These are phyloP conservation scores for Noctua janthina DNA, from an alignment of 2,888 invertebrate genomes.

Conservation along the genomic window DNA sequence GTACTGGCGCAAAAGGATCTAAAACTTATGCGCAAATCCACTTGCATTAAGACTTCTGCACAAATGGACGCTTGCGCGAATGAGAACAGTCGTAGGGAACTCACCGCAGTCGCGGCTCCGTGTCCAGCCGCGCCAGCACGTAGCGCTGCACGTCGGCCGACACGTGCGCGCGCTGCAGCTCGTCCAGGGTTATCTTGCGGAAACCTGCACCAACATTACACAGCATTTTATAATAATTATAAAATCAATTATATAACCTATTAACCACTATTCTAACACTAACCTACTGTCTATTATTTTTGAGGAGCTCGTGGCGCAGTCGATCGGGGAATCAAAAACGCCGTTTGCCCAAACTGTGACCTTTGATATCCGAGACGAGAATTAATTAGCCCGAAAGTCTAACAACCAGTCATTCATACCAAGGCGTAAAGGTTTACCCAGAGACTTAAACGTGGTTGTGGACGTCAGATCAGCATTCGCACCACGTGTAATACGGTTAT, in stretches of 20 bases:
- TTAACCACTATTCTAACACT: no score
- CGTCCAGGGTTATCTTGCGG: slow-evolving; percentile 97
- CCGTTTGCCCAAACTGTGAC: no score
- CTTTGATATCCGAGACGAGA: no score
- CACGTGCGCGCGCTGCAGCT: slow-evolving; percentile 96
- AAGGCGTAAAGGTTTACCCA: no score
- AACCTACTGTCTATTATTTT: no score
- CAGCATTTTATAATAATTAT: background rate
- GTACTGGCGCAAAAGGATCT: fast-evolving
- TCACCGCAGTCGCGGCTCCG: slow-evolving; percentile 94
- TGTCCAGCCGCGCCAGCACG: slow-evolving; percentile 96
- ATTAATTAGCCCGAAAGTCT: no score
- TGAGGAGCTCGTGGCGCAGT: no score
- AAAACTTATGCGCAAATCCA: background rate
- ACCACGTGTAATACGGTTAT: no score
- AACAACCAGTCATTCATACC: no score
- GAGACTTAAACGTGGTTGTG: background rate
- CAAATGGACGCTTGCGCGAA: background rate
- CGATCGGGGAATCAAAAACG: no score
- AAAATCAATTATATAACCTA: no score
- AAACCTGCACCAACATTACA: slow-evolving; percentile 89
- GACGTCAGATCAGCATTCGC: background rate
- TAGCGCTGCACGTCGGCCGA: slow-evolving; percentile 98
- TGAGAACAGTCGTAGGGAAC: background rate
- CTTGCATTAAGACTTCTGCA: background rate